Evolutionary conservation across 1,140 invertebrate genomes (phyloP), one percentile per base, ranked within the genome.

Genomic region (Drosophila lini): DNA sequence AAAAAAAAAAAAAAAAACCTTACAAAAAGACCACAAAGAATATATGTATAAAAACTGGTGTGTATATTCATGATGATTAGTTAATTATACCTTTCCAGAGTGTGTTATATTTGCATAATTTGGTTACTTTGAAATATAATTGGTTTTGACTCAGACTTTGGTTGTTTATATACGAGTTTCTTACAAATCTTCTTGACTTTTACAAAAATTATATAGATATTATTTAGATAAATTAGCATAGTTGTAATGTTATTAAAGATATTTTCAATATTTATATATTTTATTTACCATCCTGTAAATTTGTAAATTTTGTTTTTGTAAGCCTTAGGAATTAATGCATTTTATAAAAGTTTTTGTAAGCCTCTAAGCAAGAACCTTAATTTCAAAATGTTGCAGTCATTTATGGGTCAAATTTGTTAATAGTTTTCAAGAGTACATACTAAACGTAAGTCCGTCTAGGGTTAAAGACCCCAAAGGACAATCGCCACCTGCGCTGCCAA

Each of bases 81-180:
- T 36, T 53, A 53, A 53, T 53, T 53, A 53, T 36, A 53, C 16
- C 19, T 8, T 38, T 53, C 19, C 50, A 31, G 15, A 50, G 28
- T 50, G n/a, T 22, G 13, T 36, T 22, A 36, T 53, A 53, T 53
- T 36, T 36, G 13, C 50, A 53, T 53, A 36, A 22, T 36, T 36
- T 36, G 11, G 16, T 53, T 36, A 15, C 16, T 53, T 53, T 53
- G 1, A 53, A 53, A 53, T 22, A 15, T 53, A 36, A 53, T 36
- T 53, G 16, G 16, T 53, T 22, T 13, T 15, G 11, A 38, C 5
- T 22, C 22, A 1, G n/a, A 15, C 8, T 53, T 53, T 53, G 32
- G 16, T 52, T 19, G 3, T 0, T 19, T 52, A 8, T 34, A 13
- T 36, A 22, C 13, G 13, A 22, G 13, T 19, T 22, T 22, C 42